Conservation (phyloP, 2,797 vertebrate species). For the Sardinella longiceps region DNA sequence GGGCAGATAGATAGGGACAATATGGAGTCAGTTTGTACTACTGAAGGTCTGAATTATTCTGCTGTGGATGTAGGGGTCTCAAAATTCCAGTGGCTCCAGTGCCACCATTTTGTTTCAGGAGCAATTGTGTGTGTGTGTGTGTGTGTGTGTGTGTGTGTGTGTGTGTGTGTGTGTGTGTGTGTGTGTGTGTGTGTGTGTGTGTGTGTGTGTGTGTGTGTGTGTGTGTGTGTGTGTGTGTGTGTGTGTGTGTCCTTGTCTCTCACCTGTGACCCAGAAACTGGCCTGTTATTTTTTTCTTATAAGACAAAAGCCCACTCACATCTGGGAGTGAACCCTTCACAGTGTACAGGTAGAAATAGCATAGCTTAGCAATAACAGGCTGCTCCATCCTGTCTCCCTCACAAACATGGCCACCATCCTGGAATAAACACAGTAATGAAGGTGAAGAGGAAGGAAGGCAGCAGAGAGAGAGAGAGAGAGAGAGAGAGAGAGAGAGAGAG, state of each 20-base stretch:
- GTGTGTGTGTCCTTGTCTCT: background rate
- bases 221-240: too few relatives aligned
- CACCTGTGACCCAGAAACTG: background rate
- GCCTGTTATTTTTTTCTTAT: too few relatives aligned
- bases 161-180: too few relatives aligned
- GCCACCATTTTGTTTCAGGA: background rate
- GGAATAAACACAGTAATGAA: background rate
- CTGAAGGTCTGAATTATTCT: too few relatives aligned
- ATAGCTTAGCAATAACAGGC: too few relatives aligned
- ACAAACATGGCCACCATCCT: background rate
- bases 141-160: too few relatives aligned
- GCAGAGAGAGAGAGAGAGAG: conserved; percentile 23
- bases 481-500: background rate
- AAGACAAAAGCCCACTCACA: background rate
- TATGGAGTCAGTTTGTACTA: too few relatives aligned
- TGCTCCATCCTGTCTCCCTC: too few relatives aligned
- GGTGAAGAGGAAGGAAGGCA: conserved; percentile 15
- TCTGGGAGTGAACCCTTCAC: background rate
- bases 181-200: background rate
- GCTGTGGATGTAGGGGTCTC: background rate
- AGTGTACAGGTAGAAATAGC: background rate
- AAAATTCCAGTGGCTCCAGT: background rate
- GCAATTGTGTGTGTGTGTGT: too few relatives aligned
- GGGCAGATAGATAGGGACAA: too few relatives aligned
- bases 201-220: too few relatives aligned